Conservation (phyloP, 2,888 invertebrate genomes). For the Eurytoma californica region DNA sequence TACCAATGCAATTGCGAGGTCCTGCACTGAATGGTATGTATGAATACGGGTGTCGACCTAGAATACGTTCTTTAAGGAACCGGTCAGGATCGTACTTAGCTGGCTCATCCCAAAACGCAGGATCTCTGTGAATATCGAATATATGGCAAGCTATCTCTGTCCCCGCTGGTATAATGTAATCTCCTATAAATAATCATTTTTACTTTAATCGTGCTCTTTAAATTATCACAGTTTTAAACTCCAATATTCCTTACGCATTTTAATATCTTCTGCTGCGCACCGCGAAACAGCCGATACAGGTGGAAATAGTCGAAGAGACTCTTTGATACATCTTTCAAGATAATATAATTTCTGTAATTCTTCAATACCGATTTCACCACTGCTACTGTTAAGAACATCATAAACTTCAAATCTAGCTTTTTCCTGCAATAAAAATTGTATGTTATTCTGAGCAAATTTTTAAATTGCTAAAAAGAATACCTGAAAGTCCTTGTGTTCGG, state of each 20-base stretch:
- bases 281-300: conserved; percentile 82
- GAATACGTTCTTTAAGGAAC: conserved; percentile 78
- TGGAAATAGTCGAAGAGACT: conserved; percentile 81
- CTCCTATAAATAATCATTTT: conserved; percentile 68
- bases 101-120: conserved; percentile 81
- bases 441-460: neutral
- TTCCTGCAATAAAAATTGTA: conserved; percentile 48
- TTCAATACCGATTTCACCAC: conserved; percentile 76
- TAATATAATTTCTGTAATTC: conserved; percentile 81
- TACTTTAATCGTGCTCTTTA: neutral
- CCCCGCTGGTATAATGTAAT: conserved; percentile 76
- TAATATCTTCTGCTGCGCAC: conserved; percentile 77
- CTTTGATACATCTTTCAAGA: conserved; percentile 83
- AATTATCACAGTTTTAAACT: neutral
- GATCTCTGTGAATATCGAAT: conserved; percentile 80
- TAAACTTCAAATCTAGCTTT: conserved; percentile 64
- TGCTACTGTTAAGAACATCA: conserved; percentile 76
- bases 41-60: conserved; percentile 79
- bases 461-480: conserved; percentile 52
- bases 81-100: conserved; percentile 81
- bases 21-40: conserved; percentile 84
- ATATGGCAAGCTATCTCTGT: conserved; percentile 78
- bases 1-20: conserved; percentile 83
- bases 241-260: conserved; percentile 58
- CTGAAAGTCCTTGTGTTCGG: conserved; percentile 74